These are phyloP conservation scores for Myotis vivesi DNA, from an alignment of 2,797 vertebrate species.

Conservation along the genomic window DNA sequence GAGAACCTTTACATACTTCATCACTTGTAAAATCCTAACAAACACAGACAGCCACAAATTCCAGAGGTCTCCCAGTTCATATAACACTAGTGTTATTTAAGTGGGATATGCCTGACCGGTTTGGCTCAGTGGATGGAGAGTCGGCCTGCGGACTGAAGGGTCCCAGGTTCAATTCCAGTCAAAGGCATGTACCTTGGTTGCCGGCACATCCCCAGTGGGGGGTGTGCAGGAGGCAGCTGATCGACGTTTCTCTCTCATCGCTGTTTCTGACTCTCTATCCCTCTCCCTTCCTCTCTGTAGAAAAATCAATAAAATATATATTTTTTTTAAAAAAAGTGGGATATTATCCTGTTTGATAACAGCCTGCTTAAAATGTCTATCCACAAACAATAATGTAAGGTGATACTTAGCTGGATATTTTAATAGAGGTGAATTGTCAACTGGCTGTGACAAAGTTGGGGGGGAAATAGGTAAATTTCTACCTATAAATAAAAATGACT, in stretches of 20 bases:
- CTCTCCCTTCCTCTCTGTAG: too few relatives aligned
- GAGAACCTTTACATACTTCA: background rate
- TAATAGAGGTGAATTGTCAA: background rate
- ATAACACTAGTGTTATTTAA: conserved; percentile 45
- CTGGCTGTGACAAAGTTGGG: background rate
- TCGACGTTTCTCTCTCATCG: too few relatives aligned
- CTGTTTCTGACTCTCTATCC: too few relatives aligned
- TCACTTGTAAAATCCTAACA: conserved; percentile 31
- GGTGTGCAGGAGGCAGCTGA: too few relatives aligned
- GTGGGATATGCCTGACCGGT: too few relatives aligned
- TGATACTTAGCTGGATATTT: conserved; percentile 18
- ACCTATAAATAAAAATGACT: conserved; percentile 28
- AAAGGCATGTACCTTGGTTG: too few relatives aligned
- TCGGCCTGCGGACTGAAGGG: too few relatives aligned
- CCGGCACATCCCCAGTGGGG: too few relatives aligned
- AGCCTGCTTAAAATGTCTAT: background rate
- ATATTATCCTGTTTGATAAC: conserved; percentile 36
- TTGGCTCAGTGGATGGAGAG: too few relatives aligned
- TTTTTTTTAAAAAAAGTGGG: too few relatives aligned
- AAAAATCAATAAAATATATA: too few relatives aligned
- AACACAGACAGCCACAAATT: conserved; percentile 49
- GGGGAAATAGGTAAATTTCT: conserved; percentile 37
- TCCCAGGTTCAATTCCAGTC: too few relatives aligned
- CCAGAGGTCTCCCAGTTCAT: conserved; percentile 40
- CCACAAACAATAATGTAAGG: background rate